Percentiles rank a stretch among this genome's conserved stretches.
phyloP scores from a whole-genome alignment of 2,888 invertebrate genomes.

The Rhagium mordax region DNA sequence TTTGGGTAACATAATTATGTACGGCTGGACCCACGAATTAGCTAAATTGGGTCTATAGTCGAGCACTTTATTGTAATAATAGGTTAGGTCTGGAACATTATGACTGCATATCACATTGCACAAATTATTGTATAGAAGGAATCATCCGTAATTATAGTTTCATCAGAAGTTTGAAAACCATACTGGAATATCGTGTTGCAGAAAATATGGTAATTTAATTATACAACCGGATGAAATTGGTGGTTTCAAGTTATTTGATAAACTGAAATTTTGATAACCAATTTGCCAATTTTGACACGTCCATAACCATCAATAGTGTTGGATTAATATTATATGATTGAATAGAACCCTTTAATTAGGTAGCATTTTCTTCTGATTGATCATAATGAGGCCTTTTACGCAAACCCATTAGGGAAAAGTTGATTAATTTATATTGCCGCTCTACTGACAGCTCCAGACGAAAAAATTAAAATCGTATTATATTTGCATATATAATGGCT shows the following conservation, averaged over 20 bases:
- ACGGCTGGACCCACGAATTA: conserved; percentile 42
- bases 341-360: conserved; percentile 41
- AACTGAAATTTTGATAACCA: conserved; percentile 51
- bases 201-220: conserved; percentile 56
- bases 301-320: conserved; percentile 32
- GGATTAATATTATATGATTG: conserved; percentile 42
- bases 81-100: conserved; percentile 42
- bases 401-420: conserved; percentile 13
- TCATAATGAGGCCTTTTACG: conserved; percentile 39
- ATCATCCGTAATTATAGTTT: conserved; percentile 48
- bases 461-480: background rate
- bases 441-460: conserved; percentile 3
- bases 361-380: conserved; percentile 42
- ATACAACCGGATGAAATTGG: conserved; percentile 47
- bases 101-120: conserved; percentile 49
- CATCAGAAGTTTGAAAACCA: conserved; percentile 32
- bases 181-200: conserved; percentile 28
- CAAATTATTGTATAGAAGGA: conserved; percentile 41
- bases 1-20: conserved; percentile 42
- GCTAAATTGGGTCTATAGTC: conserved; percentile 42
- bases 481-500: conserved; percentile 3
- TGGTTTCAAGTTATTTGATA: conserved; percentile 46
- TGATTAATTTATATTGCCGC: conserved; percentile 5
- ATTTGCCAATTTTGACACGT: conserved; percentile 53
- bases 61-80: conserved; percentile 47